Base-by-base conservation (phyloP, 2,797 vertebrate genomes). In the Brachyrhaphis roseni region DNA sequence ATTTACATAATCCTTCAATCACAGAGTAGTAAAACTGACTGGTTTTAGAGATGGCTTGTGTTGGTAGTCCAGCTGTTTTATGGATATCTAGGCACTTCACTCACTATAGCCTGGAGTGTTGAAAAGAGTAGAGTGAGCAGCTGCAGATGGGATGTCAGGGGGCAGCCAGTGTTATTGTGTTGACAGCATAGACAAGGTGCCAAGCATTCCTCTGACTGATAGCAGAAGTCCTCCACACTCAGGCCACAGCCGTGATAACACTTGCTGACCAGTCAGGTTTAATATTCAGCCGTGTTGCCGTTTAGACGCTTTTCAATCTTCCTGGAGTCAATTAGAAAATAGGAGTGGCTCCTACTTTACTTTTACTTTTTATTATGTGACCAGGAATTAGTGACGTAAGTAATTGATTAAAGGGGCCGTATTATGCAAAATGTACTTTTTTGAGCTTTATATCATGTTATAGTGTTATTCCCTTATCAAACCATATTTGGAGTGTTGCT, bases 71-170 rank as follows among this genome's bases (percentile, higher is more conserved):
- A 16, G 12, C 41, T 71, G 39, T n/a, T 7, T 45, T n/a, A 7
- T n/a, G 43, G 15, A 45, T n/a, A 28, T 43, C 11, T 16, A 7
- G 36, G 11, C 39, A 26, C 23, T 43, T 43, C 23, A 26, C 18
- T 70, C 66, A 70, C 23, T 43, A 3, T 23, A 43, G 41, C 41
- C 11, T 7, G 39, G 16, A 43, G 39, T 45, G 41, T 15, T 71
- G 41, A 71, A 71, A 71, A 28, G 41, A 71, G 39, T 16, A 28
- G 41, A 71, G 26, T 71, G n/a, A 74, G 77, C 89, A 92, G 89
- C 91, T 89, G 87, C 90, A 92, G 87, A 90, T 85, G 82, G 82
- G 78, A 82, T 89, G 87, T 90, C 87, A 89, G 59, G 45, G 83
- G 79, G 16, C 75, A 43, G 73, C 1, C 23, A 77, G 53, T 88